Percentiles rank a stretch among this genome's conserved stretches.
These are phyloP conservation scores for Miltochrista miniata DNA, from an alignment of 2,888 invertebrate species.

Conservation along the genomic window DNA sequence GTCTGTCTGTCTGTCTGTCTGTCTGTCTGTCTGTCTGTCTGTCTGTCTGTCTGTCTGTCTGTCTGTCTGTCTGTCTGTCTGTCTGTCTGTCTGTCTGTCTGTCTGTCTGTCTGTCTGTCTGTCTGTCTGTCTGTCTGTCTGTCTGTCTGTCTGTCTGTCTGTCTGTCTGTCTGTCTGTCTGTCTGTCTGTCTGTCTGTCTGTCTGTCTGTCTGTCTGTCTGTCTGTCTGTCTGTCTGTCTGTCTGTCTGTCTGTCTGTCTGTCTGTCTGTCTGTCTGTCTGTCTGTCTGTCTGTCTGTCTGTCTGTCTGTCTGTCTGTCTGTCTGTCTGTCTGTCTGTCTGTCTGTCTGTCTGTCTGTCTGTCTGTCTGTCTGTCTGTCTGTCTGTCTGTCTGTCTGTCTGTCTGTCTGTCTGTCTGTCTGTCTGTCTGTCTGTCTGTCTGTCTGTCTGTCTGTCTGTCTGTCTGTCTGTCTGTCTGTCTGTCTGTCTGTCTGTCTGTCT, in stretches of 20 bases:
- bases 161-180: constrained; percentile 1
- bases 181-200: constrained; percentile 1
- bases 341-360: constrained; percentile 1
- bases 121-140: constrained; percentile 1
- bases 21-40: not conserved
- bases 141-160: constrained; percentile 1
- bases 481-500: constrained; percentile 1
- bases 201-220: constrained; percentile 1
- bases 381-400: constrained; percentile 1
- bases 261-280: constrained; percentile 1
- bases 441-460: constrained; percentile 1
- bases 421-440: constrained; percentile 1
- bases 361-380: constrained; percentile 1
- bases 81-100: constrained; percentile 1
- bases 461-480: constrained; percentile 1
- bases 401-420: constrained; percentile 1
- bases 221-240: constrained; percentile 1
- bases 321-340: constrained; percentile 1
- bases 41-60: constrained; percentile 1
- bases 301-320: constrained; percentile 1
- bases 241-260: constrained; percentile 1
- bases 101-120: constrained; percentile 1
- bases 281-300: constrained; percentile 1
- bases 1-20: not conserved
- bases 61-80: constrained; percentile 1